Percentiles rank a stretch among this genome's conserved stretches.
Conservation (phyloP, 2,888 invertebrate species). For the Lumbricus terrestris region DNA sequence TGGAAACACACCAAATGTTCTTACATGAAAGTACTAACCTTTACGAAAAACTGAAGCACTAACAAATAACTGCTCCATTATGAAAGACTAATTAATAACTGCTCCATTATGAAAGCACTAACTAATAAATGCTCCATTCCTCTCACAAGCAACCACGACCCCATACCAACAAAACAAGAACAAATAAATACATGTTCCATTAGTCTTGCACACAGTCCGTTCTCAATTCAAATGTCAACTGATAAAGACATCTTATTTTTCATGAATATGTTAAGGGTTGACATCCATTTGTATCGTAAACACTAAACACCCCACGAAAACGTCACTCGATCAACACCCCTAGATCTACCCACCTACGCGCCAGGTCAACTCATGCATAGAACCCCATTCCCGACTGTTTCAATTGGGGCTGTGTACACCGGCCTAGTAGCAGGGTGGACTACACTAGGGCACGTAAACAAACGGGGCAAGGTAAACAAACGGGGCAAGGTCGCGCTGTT, state of each 20-base stretch:
- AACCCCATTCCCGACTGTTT: not conserved
- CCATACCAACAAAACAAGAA: not conserved
- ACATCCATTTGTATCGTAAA: not conserved
- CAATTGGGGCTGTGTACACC: not conserved
- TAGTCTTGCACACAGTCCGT: not conserved
- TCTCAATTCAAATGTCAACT: not conserved
- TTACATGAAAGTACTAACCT: too few relatives aligned
- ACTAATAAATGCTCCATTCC: not conserved
- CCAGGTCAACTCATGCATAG: not conserved
- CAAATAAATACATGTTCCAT: not conserved
- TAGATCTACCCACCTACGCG: not conserved
- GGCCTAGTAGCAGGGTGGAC: not conserved
- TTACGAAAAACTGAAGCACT: too few relatives aligned
- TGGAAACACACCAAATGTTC: not conserved
- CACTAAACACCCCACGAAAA: not conserved
- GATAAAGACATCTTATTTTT: not conserved
- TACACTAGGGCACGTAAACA: not conserved
- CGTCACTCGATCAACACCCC: not conserved
- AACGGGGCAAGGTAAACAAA: not conserved
- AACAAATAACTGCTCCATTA: too few relatives aligned
- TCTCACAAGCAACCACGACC: not conserved
- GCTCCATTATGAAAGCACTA: not conserved
- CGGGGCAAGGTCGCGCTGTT: not conserved
- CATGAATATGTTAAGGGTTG: too few relatives aligned
- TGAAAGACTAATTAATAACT: too few relatives aligned